A percentile compares a stretch with the other conserved stretches of the same genome.
Conservation (phyloP, 1,140 invertebrate genomes). For the Pantala flavescens region DNA sequence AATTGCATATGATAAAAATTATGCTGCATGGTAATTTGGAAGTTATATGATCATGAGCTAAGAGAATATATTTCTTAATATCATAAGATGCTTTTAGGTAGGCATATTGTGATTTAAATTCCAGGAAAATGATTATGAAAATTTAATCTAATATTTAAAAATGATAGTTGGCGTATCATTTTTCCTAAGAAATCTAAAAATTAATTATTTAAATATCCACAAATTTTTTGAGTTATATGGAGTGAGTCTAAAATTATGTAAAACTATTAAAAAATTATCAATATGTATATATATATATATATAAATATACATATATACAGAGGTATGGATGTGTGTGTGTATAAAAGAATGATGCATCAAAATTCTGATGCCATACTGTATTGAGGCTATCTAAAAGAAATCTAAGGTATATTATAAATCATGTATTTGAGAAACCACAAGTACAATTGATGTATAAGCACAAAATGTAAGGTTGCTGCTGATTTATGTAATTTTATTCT, state of each 20-base stretch:
- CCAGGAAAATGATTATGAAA: neutral
- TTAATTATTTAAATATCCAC: no score
- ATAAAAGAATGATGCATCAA: neutral
- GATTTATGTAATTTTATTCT: neutral
- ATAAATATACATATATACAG: no score
- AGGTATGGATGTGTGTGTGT: no score
- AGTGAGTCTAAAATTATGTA: no score
- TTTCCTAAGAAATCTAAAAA: no score
- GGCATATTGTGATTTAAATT: neutral
- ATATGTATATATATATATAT: no score
- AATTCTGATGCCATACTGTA: neutral
- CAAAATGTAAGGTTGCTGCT: neutral
- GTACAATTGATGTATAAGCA: constrained; percentile 7
- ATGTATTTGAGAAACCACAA: neutral
- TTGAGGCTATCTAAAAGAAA: neutral
- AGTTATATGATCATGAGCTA: neutral
- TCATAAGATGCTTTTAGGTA: neutral
- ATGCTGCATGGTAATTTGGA: neutral
- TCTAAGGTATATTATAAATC: neutral
- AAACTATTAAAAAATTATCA: neutral
- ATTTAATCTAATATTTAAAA: no score
- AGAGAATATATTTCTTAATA: neutral
- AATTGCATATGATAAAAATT: neutral
- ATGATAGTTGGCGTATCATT: no score
- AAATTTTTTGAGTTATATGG: no score